Evolutionary conservation across 2,113 vertebrate genomes (phyloP).

Genomic region (Malurus melanocephalus): DNA sequence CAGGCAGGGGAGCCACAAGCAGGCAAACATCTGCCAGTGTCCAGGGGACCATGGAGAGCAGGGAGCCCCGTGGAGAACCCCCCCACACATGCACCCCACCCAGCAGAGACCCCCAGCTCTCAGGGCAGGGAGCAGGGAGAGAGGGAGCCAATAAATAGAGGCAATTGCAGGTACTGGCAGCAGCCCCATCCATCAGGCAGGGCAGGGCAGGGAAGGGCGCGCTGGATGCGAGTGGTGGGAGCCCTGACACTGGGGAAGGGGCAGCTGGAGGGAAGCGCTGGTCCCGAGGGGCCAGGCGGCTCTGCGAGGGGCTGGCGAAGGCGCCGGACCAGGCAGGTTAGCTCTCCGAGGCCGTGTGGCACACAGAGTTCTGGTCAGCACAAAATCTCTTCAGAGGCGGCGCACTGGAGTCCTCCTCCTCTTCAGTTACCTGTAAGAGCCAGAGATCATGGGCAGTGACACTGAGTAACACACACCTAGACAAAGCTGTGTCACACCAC

Average conservation of each 20-base stretch:
- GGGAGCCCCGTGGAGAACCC: neutral
- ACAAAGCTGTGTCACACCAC: neutral
- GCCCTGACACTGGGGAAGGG: neutral
- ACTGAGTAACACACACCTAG: rapidly evolving
- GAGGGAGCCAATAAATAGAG: constrained; percentile 74
- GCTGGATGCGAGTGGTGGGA: neutral
- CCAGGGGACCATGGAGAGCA: neutral
- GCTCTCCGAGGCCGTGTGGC: constrained; percentile 77
- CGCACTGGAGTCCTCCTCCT: constrained; percentile 79
- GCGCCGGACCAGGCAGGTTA: constrained; percentile 64
- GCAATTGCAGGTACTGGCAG: constrained; percentile 25
- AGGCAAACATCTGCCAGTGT: neutral
- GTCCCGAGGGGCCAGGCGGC: neutral
- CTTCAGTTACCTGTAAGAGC: constrained; percentile 71
- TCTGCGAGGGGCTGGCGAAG: constrained; percentile 41
- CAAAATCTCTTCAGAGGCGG: constrained; percentile 93
- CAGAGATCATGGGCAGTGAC: neutral
- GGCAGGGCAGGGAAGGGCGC: neutral
- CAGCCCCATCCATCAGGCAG: neutral
- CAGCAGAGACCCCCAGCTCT: neutral
- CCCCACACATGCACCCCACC: neutral
- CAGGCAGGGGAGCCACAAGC: neutral
- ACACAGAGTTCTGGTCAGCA: constrained; percentile 79
- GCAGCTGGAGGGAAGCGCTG: neutral
- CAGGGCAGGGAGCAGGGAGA: constrained; percentile 44